phyloP scores from a whole-genome alignment of 1,140 invertebrate species.

The Bombus confusus region DNA sequence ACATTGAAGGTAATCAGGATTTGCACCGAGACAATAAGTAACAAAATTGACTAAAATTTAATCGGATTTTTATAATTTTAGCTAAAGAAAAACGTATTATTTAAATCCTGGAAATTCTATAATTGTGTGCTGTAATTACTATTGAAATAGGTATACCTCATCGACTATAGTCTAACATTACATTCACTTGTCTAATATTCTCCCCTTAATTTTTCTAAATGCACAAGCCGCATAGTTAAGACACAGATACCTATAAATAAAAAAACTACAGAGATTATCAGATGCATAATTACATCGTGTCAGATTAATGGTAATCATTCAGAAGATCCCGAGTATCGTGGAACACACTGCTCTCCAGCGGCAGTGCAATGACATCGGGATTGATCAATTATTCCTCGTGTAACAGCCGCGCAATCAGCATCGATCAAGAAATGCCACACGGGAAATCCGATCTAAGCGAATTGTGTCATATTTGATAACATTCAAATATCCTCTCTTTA shows the following conservation, averaged over 20 bases:
- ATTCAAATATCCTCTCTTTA: neutral
- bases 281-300: neutral
- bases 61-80: too few species aligned
- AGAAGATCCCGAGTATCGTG: neutral
- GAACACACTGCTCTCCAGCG: neutral
- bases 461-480: slow-evolving; percentile 1
- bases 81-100: too few species aligned
- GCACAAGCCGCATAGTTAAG: neutral
- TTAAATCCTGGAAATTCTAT: too few species aligned
- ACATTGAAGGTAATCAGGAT: too few species aligned
- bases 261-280: neutral
- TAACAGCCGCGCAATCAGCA: neutral
- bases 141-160: too few species aligned
- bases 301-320: neutral
- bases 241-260: neutral
- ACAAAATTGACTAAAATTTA: too few species aligned
- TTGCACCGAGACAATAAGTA: too few species aligned
- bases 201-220: neutral
- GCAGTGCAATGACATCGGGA: slow-evolving; percentile 7
- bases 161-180: too few species aligned
- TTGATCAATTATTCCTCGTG: slow-evolving; percentile 10
- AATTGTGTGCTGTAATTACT: too few species aligned
- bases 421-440: slow-evolving; percentile 3
- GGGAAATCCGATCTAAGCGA: neutral
- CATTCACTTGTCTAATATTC: too few species aligned